Percentiles rank a stretch among this genome's conserved stretches.
Evolutionary conservation across 2,113 vertebrate genomes (phyloP).

Genomic region (Lepidothrix coronata): DNA sequence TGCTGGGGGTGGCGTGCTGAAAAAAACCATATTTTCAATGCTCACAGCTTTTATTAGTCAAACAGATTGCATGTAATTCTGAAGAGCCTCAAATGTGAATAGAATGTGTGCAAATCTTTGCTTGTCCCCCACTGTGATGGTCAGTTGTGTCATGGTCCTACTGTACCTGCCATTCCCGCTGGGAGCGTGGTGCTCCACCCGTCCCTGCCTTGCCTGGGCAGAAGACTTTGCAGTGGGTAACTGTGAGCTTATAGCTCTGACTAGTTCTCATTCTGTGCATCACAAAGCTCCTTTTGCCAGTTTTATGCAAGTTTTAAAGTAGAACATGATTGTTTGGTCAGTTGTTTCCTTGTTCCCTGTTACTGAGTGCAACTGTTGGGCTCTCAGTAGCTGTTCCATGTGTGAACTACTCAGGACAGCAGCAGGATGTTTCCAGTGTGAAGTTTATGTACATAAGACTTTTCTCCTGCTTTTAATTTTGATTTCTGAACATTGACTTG

Average conservation of each 20-base stretch:
- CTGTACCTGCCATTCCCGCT: rapidly evolving
- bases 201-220: neutral
- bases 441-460: neutral
- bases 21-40: neutral
- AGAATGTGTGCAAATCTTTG: neutral
- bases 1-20: neutral
- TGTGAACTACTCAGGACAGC: neutral
- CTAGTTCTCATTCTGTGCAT: neutral
- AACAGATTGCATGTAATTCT: neutral
- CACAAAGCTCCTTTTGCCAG: neutral
- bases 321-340: neutral
- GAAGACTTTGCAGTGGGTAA: neutral
- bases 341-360: neutral
- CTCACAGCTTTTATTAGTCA: neutral
- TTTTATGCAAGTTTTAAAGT: neutral
- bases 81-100: neutral
- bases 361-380: neutral
- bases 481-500: neutral
- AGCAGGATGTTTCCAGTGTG: neutral
- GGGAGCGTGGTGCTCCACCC: rapidly evolving
- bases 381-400: neutral
- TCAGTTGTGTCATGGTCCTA: rapidly evolving
- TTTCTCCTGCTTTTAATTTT: neutral
- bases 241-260: neutral
- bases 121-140: neutral